Evolutionary conservation across 2,113 vertebrate species (phyloP), one percentile per base, ranked within the genome.

Genomic region (Paramisgurnus dabryanus): DNA sequence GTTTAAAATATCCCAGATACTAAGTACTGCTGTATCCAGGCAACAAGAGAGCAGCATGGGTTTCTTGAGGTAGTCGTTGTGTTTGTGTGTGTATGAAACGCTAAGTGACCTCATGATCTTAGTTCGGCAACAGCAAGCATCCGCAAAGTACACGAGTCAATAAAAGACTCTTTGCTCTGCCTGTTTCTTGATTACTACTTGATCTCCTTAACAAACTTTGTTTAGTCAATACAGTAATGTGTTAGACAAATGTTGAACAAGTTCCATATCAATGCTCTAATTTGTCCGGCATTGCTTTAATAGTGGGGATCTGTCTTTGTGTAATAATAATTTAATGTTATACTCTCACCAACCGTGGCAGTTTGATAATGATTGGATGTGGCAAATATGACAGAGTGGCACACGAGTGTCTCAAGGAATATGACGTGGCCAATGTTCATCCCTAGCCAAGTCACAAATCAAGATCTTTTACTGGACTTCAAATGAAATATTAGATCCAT

Each of bases 1-100:
- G 70, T 82, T 84, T 66, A 83, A 87, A 82, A 84, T 85, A 82
- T 78, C 78, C 55, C 13, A 73, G 75, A 67, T 65, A 67, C 67
- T 18, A 47, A 81, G 74, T 75, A 58, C 49, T 79, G 63, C 67
- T 61, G 84, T 83, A 83, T 83, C 83, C 50, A 85, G 79, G 85
- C 84, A 82, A 86, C 82, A 87, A 70, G 67, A 65, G 74, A 64
- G 60, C 63, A 68, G 73, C 49, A 13, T 55, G 58, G 57, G 73
- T 57, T 75, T 83, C 63, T 71, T 53, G 57, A 80, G 79, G 70
- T 73, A 72, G 58, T 83, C 47, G 45, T 63, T 81, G 68, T 73
- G 74, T 60, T 63, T 77, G 45, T 74, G 50, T 78, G 77, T 71
- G n/a, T 67, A 85, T 73, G 53, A 49, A 61, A 68, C 40, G 55